These are phyloP conservation scores for Limnephilus marmoratus DNA, from an alignment of 2,888 invertebrate species.

Conservation along the genomic window DNA sequence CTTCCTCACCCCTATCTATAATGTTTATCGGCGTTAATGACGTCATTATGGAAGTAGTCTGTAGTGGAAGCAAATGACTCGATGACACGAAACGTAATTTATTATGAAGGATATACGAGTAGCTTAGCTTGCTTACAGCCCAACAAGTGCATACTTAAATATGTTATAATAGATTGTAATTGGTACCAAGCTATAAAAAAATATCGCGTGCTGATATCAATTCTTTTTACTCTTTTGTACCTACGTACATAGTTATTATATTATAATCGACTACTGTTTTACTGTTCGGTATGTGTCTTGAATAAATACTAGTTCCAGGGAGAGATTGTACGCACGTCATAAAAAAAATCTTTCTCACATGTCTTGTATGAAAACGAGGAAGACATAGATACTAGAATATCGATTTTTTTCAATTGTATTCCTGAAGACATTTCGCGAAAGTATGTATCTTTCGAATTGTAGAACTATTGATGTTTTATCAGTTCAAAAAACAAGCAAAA, in stretches of 20 bases:
- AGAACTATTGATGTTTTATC: too few species aligned
- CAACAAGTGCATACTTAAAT: neutral
- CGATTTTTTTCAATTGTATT: too few species aligned
- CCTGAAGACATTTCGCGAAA: too few species aligned
- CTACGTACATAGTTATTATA: neutral
- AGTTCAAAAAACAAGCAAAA: too few species aligned
- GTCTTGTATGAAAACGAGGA: too few species aligned
- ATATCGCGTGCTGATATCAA: neutral
- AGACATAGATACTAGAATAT: too few species aligned
- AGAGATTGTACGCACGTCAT: too few species aligned
- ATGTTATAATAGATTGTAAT: neutral
- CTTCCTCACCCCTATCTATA: neutral
- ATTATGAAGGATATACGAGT: neutral
- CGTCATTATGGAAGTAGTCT: neutral
- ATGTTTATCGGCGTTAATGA: neutral
- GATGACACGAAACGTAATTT: neutral
- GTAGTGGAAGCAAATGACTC: neutral
- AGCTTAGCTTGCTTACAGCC: too few species aligned
- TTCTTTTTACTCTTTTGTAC: neutral
- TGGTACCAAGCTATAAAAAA: neutral
- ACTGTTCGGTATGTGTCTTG: neutral
- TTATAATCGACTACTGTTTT: neutral
- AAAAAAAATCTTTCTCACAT: too few species aligned
- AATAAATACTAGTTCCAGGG: too few species aligned
- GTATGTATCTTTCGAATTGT: too few species aligned